Percentiles rank a stretch among this genome's conserved stretches.
These are phyloP conservation scores for Chelonoidis abingdonii DNA, from an alignment of 2,113 vertebrate genomes.

Conservation along the genomic window DNA sequence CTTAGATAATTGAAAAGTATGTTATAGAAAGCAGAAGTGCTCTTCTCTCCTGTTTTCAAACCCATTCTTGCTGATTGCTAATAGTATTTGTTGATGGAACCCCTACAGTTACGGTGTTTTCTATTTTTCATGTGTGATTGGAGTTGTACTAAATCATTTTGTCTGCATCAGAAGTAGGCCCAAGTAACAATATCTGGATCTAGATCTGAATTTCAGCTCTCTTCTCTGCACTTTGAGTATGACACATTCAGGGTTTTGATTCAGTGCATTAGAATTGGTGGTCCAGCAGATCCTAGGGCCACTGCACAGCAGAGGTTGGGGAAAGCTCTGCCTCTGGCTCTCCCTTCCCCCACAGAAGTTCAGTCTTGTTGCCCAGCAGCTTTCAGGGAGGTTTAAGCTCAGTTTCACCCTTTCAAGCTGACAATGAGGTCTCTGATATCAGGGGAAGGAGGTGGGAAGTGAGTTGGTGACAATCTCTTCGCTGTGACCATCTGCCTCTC, in stretches of 20 bases:
- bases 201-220: not conserved
- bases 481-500: constrained; percentile 60
- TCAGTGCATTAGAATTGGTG: not conserved
- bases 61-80: not conserved
- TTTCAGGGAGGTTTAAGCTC: constrained; percentile 43
- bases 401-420: constrained; percentile 53
- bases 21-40: not conserved
- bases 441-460: not conserved
- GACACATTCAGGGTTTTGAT: not conserved
- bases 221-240: not conserved
- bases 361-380: not conserved
- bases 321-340: not conserved
- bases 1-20: not conserved
- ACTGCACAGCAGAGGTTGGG: not conserved
- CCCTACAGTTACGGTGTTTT: not conserved
- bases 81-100: not conserved
- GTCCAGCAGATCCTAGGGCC: accelerated
- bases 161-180: not conserved
- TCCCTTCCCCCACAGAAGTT: not conserved
- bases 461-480: not conserved
- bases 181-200: not conserved
- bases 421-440: constrained; percentile 21
- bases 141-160: not conserved
- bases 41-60: not conserved
- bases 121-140: not conserved